phyloP scores from a whole-genome alignment of 2,113 vertebrate genomes.

The Prunella fulvescens region DNA sequence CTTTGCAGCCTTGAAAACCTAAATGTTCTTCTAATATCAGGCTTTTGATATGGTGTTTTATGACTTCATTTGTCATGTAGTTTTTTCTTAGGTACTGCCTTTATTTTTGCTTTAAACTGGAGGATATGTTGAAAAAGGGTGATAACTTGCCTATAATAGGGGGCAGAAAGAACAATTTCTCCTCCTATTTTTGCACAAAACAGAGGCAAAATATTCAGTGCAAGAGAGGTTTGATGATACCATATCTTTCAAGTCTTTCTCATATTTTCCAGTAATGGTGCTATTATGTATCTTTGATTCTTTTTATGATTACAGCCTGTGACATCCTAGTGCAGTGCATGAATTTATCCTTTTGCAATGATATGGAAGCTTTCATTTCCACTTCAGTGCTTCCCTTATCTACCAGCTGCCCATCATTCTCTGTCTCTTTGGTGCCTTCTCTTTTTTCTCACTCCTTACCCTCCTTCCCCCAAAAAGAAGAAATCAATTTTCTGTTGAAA shows the following conservation, averaged over 20 bases:
- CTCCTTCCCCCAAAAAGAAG: background rate
- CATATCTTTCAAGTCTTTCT: slow-evolving; percentile 32
- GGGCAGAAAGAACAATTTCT: background rate
- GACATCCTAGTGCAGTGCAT: slow-evolving; percentile 16
- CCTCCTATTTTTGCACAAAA: slow-evolving; percentile 12
- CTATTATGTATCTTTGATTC: slow-evolving; percentile 33
- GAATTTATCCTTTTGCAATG: slow-evolving; percentile 28
- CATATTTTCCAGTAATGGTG: slow-evolving; percentile 9
- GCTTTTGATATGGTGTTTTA: background rate
- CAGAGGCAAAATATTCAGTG: slow-evolving; percentile 12
- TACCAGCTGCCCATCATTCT: slow-evolving; percentile 26
- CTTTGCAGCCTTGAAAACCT: background rate
- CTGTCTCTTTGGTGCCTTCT: background rate
- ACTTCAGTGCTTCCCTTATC: slow-evolving; percentile 38
- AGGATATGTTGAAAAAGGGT: background rate
- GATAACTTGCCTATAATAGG: background rate
- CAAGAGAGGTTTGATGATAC: slow-evolving; percentile 22
- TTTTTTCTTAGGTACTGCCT: slow-evolving; percentile 19
- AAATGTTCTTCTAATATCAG: background rate
- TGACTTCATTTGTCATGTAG: slow-evolving; percentile 53
- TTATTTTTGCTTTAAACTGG: slow-evolving; percentile 44
- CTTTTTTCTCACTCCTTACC: background rate
- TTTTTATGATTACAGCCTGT: slow-evolving; percentile 42
- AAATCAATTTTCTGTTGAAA: background rate
- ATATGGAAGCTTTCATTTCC: slow-evolving; percentile 43